Conservation (phyloP, 2,797 vertebrate genomes). For the Craterocephalus amniculus region DNA sequence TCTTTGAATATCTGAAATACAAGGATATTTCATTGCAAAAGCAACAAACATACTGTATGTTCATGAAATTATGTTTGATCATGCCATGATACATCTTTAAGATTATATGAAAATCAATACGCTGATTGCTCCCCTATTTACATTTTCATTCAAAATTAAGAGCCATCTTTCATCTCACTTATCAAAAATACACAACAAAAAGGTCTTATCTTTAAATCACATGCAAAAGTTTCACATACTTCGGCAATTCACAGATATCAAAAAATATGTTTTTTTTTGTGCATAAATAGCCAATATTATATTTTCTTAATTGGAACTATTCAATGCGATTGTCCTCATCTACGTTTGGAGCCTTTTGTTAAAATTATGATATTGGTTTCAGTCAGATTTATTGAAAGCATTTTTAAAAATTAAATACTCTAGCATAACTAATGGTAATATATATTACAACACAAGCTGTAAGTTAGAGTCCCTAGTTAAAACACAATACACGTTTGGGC, state of each 20-base stretch:
- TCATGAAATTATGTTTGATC: neutral
- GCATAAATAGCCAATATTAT: too few species aligned
- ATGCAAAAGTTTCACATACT: neutral
- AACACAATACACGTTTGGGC: neutral
- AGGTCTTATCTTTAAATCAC: neutral
- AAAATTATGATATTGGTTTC: neutral
- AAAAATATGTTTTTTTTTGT: too few species aligned
- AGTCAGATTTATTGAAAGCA: neutral
- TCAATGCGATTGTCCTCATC: neutral
- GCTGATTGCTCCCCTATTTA: neutral
- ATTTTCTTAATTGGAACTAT: neutral
- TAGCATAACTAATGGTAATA: too few species aligned
- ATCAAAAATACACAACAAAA: neutral
- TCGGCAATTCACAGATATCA: neutral
- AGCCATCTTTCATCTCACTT: neutral
- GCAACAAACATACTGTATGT: neutral
- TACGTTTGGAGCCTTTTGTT: too few species aligned
- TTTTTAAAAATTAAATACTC: neutral
- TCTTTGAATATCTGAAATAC: constrained; percentile 91
- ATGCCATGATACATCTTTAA: neutral
- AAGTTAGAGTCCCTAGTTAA: neutral
- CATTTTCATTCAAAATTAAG: too few species aligned
- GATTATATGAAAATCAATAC: neutral
- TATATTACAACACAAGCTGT: neutral
- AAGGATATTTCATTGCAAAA: neutral